Conservation (phyloP, 2,888 invertebrate species). For the Calliopum simillimum region DNA sequence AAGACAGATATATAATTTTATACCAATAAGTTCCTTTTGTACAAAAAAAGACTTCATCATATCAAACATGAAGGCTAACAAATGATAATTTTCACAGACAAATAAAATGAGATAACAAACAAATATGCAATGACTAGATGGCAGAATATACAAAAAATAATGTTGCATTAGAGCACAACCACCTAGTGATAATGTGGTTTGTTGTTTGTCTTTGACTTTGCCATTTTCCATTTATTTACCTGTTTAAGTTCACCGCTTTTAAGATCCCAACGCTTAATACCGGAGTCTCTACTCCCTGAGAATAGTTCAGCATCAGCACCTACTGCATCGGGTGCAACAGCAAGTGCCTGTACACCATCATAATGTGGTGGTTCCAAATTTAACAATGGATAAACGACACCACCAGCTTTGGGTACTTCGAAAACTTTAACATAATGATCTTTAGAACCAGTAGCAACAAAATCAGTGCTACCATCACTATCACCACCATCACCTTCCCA, state of each 20-base stretch:
- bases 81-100: too few relatives aligned
- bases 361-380: slow-evolving; percentile 88
- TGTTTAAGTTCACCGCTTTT: slow-evolving; percentile 60
- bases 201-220: too few relatives aligned
- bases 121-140: too few relatives aligned
- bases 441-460: slow-evolving; percentile 84
- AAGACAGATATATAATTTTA: too few relatives aligned
- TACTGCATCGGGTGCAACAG: slow-evolving; percentile 72
- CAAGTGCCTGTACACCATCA: slow-evolving; percentile 87
- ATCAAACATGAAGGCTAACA: too few relatives aligned
- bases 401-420: slow-evolving; percentile 68
- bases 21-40: too few relatives aligned
- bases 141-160: too few relatives aligned
- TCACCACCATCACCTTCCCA: slow-evolving; percentile 62
- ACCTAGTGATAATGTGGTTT: too few relatives aligned
- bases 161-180: too few relatives aligned
- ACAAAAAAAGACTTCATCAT: too few relatives aligned
- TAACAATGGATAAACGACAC: slow-evolving; percentile 71
- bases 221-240: slow-evolving; percentile 42
- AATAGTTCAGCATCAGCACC: slow-evolving; percentile 71
- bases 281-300: slow-evolving; percentile 87
- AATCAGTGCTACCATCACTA: slow-evolving; percentile 69
- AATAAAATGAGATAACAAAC: too few relatives aligned
- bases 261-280: slow-evolving; percentile 87
- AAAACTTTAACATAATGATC: slow-evolving; percentile 83